A percentile compares a stretch with the other conserved stretches of the same genome.
phyloP scores from a whole-genome alignment of 2,888 invertebrate species.

The Litoditis marina region DNA sequence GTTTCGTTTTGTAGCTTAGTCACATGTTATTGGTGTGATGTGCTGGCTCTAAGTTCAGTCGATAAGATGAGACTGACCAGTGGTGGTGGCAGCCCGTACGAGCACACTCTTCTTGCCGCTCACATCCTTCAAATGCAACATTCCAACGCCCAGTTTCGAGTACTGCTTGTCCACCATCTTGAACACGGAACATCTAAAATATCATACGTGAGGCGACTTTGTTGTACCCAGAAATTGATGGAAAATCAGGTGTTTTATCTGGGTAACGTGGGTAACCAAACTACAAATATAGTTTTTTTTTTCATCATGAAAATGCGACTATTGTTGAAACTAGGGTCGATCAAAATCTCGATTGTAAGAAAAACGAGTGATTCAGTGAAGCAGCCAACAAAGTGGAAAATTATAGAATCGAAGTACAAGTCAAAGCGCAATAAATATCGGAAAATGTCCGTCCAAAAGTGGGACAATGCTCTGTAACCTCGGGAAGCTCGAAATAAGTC shows the following conservation, averaged over 20 bases:
- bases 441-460: background rate
- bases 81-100: slow-evolving; percentile 45
- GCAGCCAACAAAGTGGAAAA: background rate
- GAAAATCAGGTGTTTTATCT: no score
- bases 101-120: slow-evolving; percentile 39
- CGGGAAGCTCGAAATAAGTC: no score
- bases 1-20: background rate
- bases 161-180: slow-evolving; percentile 37
- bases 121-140: slow-evolving; percentile 39
- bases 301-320: background rate
- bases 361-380: background rate
- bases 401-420: no score
- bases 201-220: no score
- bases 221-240: no score
- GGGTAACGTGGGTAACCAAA: no score
- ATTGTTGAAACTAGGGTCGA: no score
- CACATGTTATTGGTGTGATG: background rate
- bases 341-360: background rate
- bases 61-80: slow-evolving; percentile 24
- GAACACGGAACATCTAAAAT: slow-evolving; percentile 41
- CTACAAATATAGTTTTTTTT: background rate
- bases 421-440: no score
- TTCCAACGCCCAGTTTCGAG: slow-evolving; percentile 42
- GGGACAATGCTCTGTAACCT: background rate
- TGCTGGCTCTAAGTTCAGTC: background rate